phyloP scores from a whole-genome alignment of 2,113 vertebrate species.

The Bambusicola thoracicus region DNA sequence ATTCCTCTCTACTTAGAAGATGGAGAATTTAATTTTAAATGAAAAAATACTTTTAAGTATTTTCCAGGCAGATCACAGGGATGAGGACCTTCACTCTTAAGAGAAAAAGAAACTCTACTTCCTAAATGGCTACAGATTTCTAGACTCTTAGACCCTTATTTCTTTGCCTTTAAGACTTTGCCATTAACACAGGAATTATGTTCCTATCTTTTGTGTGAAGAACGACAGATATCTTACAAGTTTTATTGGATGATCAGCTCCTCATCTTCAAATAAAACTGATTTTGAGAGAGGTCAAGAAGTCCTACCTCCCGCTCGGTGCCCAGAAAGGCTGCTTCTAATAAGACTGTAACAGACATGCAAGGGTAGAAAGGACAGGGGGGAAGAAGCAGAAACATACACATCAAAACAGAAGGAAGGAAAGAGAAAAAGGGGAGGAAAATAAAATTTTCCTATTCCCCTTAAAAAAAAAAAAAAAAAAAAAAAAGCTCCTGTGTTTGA shows the following conservation, averaged over 20 bases:
- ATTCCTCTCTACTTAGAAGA: not conserved
- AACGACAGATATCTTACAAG: not conserved
- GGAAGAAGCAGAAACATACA: not conserved
- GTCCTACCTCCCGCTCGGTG: not conserved
- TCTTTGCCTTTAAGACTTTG: not conserved
- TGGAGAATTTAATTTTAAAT: not conserved
- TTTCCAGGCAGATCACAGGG: not conserved
- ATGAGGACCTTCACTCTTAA: fast-evolving
- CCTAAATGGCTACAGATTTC: not conserved
- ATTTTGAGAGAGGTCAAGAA: not conserved
- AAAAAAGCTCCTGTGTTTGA: not conserved
- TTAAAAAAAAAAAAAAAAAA: too few relatives aligned
- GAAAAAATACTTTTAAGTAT: not conserved
- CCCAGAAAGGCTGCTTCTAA: not conserved
- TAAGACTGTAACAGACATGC: not conserved
- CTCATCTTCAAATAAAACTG: not conserved
- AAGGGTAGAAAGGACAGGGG: not conserved
- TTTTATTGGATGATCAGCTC: not conserved
- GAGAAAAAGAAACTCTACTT: not conserved
- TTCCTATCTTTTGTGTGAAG: not conserved
- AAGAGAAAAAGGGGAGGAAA: not conserved
- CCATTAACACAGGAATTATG: not conserved
- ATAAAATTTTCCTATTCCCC: not conserved
- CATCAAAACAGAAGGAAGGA: not conserved
- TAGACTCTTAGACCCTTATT: not conserved